A percentile compares a stretch with the other conserved stretches of the same genome.
Conservation (phyloP, 2,888 invertebrate genomes). For the Phoronis australis region DNA sequence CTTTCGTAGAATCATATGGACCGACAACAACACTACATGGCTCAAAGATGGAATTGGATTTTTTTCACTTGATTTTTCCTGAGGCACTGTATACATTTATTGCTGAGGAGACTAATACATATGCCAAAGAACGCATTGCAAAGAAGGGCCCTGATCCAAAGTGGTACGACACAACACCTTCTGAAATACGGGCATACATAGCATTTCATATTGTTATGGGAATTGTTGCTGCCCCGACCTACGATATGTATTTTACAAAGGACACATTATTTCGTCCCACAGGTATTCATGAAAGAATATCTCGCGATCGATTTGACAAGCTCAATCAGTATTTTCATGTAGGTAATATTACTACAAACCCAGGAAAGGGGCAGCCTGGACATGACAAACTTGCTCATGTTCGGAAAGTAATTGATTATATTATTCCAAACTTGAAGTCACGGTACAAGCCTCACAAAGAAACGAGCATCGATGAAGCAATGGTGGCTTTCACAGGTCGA, state of each 20-base stretch:
- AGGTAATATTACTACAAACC: not conserved
- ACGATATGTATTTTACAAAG: constrained; percentile 1
- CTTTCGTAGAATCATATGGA: no score
- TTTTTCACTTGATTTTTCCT: not conserved
- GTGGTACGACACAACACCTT: not conserved
- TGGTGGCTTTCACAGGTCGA: constrained; percentile 4
- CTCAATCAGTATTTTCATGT: not conserved
- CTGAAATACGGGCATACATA: not conserved
- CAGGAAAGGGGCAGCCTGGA: not conserved
- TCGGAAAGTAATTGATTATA: not conserved
- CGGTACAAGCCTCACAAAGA: not conserved
- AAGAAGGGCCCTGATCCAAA: not conserved
- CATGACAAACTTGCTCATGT: not conserved
- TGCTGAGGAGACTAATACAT: not conserved
- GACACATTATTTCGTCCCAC: not conserved
- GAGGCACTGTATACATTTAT: not conserved
- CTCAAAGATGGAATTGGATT: not conserved
- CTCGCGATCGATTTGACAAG: not conserved
- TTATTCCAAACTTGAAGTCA: not conserved
- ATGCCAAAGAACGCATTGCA: not conserved
- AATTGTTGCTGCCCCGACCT: not conserved
- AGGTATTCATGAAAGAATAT: not conserved
- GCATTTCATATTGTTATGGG: constrained; percentile 2
- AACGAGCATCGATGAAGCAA: not conserved
- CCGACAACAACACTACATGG: no score